Evolutionary conservation across 2,888 invertebrate species (phyloP).

Genomic region (Mimumesa dahlbomi): DNA sequence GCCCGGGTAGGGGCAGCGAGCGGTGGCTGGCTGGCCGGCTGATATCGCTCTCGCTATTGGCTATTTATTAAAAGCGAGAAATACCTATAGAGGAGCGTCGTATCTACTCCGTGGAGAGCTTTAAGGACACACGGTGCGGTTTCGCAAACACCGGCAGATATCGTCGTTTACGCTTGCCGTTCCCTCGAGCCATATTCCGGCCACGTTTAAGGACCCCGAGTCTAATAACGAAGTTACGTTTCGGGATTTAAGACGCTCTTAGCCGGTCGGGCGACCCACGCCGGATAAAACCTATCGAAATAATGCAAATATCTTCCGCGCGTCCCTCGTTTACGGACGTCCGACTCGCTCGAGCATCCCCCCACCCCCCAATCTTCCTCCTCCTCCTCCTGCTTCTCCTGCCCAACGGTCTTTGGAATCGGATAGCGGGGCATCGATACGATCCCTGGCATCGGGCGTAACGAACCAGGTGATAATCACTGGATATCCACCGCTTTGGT

Average conservation of each 20-base stretch:
- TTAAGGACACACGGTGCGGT: too few species aligned
- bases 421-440: too few species aligned
- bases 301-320: background rate
- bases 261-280: background rate
- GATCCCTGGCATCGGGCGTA: too few species aligned
- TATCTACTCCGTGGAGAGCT: background rate
- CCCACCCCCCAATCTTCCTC: too few species aligned
- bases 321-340: too few species aligned
- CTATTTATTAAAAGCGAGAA: conserved; percentile 50
- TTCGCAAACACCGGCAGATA: background rate
- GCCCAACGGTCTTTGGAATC: too few species aligned
- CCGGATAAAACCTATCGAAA: background rate
- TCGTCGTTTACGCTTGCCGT: conserved; percentile 12
- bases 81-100: background rate
- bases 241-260: conserved; percentile 1
- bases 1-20: too few species aligned
- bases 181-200: conserved; percentile 21
- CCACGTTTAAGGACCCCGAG: background rate
- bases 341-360: too few species aligned
- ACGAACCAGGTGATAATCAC: too few species aligned
- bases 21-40: too few species aligned
- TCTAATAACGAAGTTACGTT: conserved; percentile 31
- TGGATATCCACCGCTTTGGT: too few species aligned
- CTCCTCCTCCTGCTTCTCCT: too few species aligned
- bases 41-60: conserved; percentile 48